Evolutionary conservation across 2,113 vertebrate species (phyloP).

Genomic region (Andinoacara biseriatus): DNA sequence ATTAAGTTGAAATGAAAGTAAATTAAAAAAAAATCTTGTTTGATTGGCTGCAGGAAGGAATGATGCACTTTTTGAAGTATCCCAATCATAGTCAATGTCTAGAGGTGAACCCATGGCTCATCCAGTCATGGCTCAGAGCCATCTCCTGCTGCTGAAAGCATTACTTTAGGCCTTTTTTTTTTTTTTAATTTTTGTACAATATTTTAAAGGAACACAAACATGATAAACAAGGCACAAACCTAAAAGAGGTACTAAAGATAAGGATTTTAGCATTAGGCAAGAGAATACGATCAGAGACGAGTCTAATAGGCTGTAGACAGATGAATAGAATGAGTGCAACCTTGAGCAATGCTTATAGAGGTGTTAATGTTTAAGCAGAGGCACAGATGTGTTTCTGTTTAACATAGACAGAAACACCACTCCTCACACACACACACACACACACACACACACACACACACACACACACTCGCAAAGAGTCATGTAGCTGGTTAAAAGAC

Average conservation of each 20-base stretch:
- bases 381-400: constrained; percentile 36
- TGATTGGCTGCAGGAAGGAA: not conserved
- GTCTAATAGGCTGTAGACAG: not conserved
- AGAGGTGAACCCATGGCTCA: not conserved
- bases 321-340: constrained; percentile 28
- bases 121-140: not conserved
- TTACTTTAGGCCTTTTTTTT: not conserved
- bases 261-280: not conserved
- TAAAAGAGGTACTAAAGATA: not conserved
- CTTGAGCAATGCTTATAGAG: constrained; percentile 62
- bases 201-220: not conserved
- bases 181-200: not conserved
- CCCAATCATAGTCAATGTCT: not conserved
- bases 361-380: constrained; percentile 75
- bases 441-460: not conserved
- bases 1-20: no score
- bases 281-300: not conserved
- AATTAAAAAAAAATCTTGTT: not conserved
- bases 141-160: not conserved
- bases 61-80: not conserved
- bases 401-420: constrained; percentile 32
- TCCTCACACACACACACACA: not conserved
- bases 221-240: not conserved
- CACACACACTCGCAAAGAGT: not conserved
- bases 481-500: constrained; percentile 24